These are phyloP conservation scores for Muscicapa adusta DNA, from an alignment of 2,113 vertebrate species.

Conservation along the genomic window DNA sequence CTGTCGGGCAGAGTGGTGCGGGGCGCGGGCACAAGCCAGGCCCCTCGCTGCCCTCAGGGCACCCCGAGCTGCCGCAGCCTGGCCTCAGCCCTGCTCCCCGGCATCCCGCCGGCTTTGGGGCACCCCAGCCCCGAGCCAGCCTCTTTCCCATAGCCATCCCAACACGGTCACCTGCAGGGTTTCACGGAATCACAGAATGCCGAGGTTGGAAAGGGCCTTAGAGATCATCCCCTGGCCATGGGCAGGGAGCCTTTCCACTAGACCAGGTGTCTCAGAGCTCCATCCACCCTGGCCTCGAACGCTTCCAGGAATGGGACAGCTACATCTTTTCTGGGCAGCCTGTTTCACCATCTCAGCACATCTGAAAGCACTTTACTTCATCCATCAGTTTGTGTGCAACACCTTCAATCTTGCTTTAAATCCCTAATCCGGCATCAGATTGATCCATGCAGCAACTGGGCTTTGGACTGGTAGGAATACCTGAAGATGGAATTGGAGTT, in stretches of 20 bases:
- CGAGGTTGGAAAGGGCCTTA: not conserved
- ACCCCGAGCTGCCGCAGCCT: not conserved
- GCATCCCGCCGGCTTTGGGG: no score
- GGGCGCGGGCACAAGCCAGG: not conserved
- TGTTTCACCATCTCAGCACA: not conserved
- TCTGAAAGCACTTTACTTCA: not conserved
- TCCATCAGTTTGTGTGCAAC: not conserved
- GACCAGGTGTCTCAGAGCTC: not conserved
- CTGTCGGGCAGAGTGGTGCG: fast-evolving
- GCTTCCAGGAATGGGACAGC: not conserved
- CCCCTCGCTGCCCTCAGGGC: not conserved
- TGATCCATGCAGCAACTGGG: not conserved
- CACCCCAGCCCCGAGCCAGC: not conserved
- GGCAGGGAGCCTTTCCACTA: not conserved
- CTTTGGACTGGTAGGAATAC: not conserved
- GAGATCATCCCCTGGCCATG: not conserved
- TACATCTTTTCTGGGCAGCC: not conserved
- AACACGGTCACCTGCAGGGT: no score
- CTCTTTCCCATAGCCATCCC: no score
- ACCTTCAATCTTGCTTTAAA: not conserved
- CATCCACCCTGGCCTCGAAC: not conserved
- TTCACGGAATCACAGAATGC: not conserved
- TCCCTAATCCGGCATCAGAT: no score
- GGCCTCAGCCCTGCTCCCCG: not conserved
- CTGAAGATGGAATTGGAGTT: not conserved